Evolutionary conservation across 2,888 invertebrate species (phyloP), one percentile per base, ranked within the genome.

Genomic region (Apamea anceps): DNA sequence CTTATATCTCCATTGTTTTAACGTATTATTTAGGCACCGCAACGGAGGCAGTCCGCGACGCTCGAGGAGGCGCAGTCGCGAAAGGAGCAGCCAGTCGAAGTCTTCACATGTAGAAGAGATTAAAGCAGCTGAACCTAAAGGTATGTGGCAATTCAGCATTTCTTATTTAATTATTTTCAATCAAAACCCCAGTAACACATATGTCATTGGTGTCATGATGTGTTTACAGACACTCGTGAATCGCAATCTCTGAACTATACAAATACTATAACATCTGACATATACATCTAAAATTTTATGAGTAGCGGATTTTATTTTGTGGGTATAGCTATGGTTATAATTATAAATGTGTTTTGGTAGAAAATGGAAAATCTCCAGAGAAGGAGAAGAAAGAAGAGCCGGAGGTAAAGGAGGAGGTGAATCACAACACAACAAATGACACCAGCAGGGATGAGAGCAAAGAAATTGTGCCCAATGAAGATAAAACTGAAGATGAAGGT

Each of bases 291-390:
- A 21, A n/a, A 15, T 37, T 48, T 21, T 2, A 45, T 18, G 4
- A 57, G 42, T 28, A 45, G 25, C 28, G 18, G 6, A 70, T n/a
- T 70, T 28, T 37, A 25, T 28, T 15, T 54, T 57, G 4, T 28
- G 13, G 25, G 15, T n/a, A 32, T 32, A 32, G 32, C 48, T 18
- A 6, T n/a, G 1, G 15, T 48, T 57, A 10, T 54, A 13, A 37
- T 66, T 42, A 21, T 32, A 21, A 13, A 15, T 57, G 18, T 63
- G 4, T 68, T 57, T 74, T 72, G 37, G 1, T 71, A 96, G 96
- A 96, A 93, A 96, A 97, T 86, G 96, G 96, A 60, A 96, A 96
- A 91, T 96, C 96, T 32, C 96, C 96, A 4, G 96, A 95, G 83
- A 94, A 94, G 91, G 96, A 95, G 84, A 94, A 93, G 92, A 93